Base-by-base conservation (phyloP, 2,113 vertebrate species). In the Actenoides lindsayi region DNA sequence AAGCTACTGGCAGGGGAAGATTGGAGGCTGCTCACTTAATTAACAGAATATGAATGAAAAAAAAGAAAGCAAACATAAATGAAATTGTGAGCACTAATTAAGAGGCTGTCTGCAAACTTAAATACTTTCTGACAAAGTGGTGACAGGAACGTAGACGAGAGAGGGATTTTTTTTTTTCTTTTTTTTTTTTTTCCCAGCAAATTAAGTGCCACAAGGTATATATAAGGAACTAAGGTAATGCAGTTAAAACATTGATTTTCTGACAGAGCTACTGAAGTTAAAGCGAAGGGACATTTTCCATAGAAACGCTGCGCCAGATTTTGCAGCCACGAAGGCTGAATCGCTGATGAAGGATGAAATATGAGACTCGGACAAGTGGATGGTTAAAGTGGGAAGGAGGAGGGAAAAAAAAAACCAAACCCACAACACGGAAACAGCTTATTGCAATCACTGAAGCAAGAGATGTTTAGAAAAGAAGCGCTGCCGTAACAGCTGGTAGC, bases 1-100 rank as follows among this genome's bases (percentile, higher is more conserved):
- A 99, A 98, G 99, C 99, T 98, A 98, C 99, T 99, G 99, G 99
- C 99, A 99, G 99, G 98, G 98, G 98, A 99, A 99, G 99, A 99
- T 99, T 99, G 99, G 98, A 98, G 98, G 98, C 98, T 98, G 98
- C 98, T 98, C 98, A 98, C 98, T 99, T 99, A 99, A 99, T 99
- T 99, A 99, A 99, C 98, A 98, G 99, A 99, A 99, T 99, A 99
- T 99, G 99, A 99, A 99, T 99, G 99, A 98, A 98, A 98, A 98
- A 74, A 98, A 98, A 94, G 97, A 98, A 98, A 98, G 98, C 98
- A 98, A 98, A 99, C 98, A 98, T 98, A 99, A 99, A 99, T 99
- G 98, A 99, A 99, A 98, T 99, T 98, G 99, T 99, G 98, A 99
- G 97, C 98, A 99, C 98, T 99, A 99, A 99, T 99, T 99, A 99